Evolutionary conservation across 1,140 invertebrate genomes (phyloP).

Genomic region (Drosophila persimilis): DNA sequence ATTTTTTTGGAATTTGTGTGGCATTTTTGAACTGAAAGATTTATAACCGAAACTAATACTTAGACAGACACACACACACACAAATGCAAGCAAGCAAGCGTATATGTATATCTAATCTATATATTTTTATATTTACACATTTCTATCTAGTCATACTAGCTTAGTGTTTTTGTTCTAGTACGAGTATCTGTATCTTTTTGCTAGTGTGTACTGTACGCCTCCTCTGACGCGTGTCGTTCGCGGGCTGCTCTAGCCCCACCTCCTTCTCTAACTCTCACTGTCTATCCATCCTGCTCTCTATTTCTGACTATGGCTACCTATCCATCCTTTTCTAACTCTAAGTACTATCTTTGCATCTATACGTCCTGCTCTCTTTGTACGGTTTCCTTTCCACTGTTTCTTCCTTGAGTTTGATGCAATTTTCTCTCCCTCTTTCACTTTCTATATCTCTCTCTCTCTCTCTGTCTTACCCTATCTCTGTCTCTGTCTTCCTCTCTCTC

Average conservation of each 20-base stretch:
- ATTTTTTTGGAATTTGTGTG: constrained; percentile 56
- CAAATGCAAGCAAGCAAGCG: constrained; percentile 55
- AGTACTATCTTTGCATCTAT: constrained; percentile 16
- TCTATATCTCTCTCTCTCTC: constrained; percentile 25
- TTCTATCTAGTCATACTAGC: not conserved
- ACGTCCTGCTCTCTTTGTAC: not conserved
- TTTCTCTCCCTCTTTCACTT: not conserved
- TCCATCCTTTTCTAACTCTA: constrained; percentile 5
- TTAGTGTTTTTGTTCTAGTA: too few relatives aligned
- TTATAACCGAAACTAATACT: constrained; percentile 16
- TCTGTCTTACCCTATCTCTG: constrained; percentile 6
- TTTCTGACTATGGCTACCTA: constrained; percentile 18
- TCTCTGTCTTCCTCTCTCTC: constrained; percentile 27
- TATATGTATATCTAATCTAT: constrained; percentile 17
- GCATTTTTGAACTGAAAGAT: constrained; percentile 37
- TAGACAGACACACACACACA: constrained; percentile 35
- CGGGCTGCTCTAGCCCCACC: not conserved
- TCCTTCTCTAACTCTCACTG: constrained; percentile 18
- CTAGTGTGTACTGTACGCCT: too few relatives aligned
- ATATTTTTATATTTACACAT: not conserved
- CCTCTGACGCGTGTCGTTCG: too few relatives aligned
- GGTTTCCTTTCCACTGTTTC: too few relatives aligned
- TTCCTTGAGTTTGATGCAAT: too few relatives aligned
- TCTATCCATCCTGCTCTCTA: constrained; percentile 21
- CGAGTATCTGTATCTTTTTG: constrained; percentile 3